These are phyloP conservation scores for Carposina sasakii DNA, from an alignment of 1,140 invertebrate genomes.

Conservation along the genomic window DNA sequence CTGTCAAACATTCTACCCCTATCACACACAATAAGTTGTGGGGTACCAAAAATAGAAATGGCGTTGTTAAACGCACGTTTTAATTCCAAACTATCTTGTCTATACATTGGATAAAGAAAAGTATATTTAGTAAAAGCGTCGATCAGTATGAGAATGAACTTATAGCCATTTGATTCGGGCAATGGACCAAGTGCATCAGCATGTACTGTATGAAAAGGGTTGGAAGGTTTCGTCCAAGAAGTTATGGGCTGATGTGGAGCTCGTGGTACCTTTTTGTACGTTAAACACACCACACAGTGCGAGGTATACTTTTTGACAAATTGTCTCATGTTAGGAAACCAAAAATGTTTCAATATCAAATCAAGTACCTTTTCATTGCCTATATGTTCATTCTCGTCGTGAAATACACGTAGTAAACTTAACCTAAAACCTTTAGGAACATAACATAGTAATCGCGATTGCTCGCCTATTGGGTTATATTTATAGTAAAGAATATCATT, in stretches of 20 bases:
- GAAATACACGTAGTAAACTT: constrained; percentile 21
- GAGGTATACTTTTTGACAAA: constrained; percentile 21
- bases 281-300: constrained; percentile 8
- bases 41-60: constrained; percentile 2
- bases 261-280: constrained; percentile 1
- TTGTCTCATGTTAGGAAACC: constrained; percentile 21
- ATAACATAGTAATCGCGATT: background rate
- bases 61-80: background rate
- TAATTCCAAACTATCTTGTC: background rate
- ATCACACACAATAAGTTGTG: background rate
- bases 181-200: constrained; percentile 16
- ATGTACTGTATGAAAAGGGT: constrained; percentile 22
- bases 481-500: constrained; percentile 9
- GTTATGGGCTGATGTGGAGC: constrained; percentile 7
- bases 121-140: constrained; percentile 11
- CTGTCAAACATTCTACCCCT: constrained; percentile 7
- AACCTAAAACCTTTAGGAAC: constrained; percentile 10
- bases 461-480: background rate
- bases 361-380: constrained; percentile 19
- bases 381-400: constrained; percentile 22
- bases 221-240: constrained; percentile 10
- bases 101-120: background rate
- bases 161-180: too few species aligned
- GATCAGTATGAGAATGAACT: too few species aligned
- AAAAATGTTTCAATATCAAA: constrained; percentile 19